Percentiles rank a stretch among this genome's conserved stretches.
Conservation (phyloP, 2,888 invertebrate genomes). For the Synergus laeviventris region DNA sequence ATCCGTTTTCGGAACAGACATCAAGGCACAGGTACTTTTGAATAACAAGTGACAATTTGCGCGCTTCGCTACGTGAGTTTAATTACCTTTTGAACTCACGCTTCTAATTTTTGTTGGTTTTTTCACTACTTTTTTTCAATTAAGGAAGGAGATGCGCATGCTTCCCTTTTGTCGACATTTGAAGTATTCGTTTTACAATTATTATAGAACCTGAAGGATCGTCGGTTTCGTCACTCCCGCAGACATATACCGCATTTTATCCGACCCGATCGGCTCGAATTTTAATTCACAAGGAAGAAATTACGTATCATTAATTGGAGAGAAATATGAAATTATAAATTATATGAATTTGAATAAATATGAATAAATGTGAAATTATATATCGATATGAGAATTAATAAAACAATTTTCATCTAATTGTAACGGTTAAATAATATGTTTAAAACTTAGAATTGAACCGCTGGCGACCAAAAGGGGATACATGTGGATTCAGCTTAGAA, state of each 20-base stretch:
- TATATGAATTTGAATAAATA: too few species aligned
- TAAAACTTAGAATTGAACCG: too few species aligned
- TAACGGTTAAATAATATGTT: too few species aligned
- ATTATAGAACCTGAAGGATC: constrained; percentile 37
- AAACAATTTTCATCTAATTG: too few species aligned
- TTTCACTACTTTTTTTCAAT: constrained; percentile 22
- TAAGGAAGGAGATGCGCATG: constrained; percentile 41
- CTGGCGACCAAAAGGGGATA: too few species aligned
- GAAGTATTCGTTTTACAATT: constrained; percentile 29
- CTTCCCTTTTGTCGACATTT: constrained; percentile 41
- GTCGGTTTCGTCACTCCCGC: constrained; percentile 29
- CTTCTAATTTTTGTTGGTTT: constrained; percentile 21
- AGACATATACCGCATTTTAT: constrained; percentile 3
- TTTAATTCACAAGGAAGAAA: not conserved
- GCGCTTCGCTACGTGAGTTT: not conserved
- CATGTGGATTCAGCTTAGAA: too few species aligned
- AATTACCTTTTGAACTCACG: not conserved
- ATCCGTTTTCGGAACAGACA: not conserved
- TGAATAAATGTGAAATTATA: too few species aligned
- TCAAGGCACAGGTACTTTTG: not conserved
- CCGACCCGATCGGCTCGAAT: constrained; percentile 21
- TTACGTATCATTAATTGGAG: constrained; percentile 4
- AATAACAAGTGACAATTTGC: constrained; percentile 2
- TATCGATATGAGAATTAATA: too few species aligned
- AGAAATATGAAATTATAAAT: not conserved